These are phyloP conservation scores for Thamnophis elegans DNA, from an alignment of 2,797 vertebrate genomes.

Conservation along the genomic window DNA sequence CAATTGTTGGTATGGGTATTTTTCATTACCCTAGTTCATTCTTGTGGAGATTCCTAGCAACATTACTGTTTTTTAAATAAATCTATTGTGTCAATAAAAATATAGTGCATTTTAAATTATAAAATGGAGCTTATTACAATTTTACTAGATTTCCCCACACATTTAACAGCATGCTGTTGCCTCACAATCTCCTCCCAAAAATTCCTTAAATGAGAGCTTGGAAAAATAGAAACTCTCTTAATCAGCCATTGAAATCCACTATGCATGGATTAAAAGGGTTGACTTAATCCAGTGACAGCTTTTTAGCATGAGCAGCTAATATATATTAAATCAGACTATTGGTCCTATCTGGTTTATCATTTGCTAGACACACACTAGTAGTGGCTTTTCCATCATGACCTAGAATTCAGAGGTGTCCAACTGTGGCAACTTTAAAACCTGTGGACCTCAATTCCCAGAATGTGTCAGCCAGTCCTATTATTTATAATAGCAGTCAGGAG, in stretches of 20 bases:
- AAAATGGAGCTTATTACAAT: constrained; percentile 11
- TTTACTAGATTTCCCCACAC: neutral
- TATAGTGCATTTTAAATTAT: neutral
- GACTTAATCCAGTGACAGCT: neutral
- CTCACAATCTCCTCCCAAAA: neutral
- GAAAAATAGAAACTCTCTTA: neutral
- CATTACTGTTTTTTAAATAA: constrained; percentile 19
- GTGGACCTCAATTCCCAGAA: too few species aligned
- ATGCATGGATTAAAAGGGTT: neutral
- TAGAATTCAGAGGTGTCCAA: neutral
- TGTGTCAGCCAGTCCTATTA: neutral
- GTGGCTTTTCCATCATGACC: neutral
- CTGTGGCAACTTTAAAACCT: too few species aligned
- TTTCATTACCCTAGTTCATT: constrained; percentile 37
- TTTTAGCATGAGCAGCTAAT: neutral
- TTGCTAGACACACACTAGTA: neutral
- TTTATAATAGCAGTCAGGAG: neutral
- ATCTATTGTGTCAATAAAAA: constrained; percentile 1
- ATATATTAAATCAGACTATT: neutral
- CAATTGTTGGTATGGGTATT: constrained; percentile 41
- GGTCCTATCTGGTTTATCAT: neutral
- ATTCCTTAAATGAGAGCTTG: neutral
- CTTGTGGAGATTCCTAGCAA: constrained; percentile 14
- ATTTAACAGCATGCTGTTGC: neutral
- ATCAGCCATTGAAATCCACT: neutral